phyloP scores from a whole-genome alignment of 2,113 vertebrate genomes.

The Chelonoidis abingdonii region DNA sequence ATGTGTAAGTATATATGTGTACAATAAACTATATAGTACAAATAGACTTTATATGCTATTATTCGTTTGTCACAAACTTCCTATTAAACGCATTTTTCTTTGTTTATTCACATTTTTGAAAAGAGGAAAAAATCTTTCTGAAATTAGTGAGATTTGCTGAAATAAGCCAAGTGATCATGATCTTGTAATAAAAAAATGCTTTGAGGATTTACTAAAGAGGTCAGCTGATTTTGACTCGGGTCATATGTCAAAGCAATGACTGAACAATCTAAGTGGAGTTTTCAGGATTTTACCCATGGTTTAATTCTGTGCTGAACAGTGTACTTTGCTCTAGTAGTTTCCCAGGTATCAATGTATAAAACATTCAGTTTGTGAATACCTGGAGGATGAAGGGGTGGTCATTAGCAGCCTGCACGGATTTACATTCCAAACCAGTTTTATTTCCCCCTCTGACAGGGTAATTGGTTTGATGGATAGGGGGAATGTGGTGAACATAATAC shows the following conservation, averaged over 20 bases:
- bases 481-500: not conserved
- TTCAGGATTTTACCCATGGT: not conserved
- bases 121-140: not conserved
- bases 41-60: not conserved
- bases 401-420: not conserved
- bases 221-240: not conserved
- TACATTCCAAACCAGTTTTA: not conserved
- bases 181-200: not conserved
- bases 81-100: not conserved
- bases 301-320: not conserved
- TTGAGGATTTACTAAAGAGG: not conserved
- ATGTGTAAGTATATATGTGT: not conserved
- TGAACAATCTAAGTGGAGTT: not conserved
- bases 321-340: not conserved
- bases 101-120: accelerated
- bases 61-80: not conserved
- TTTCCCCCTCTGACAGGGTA: not conserved
- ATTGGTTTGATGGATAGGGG: not conserved
- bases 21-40: accelerated
- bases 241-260: not conserved
- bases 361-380: not conserved
- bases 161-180: not conserved
- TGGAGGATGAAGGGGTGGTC: not conserved
- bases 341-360: not conserved
- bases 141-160: not conserved